A percentile compares a stretch with the other conserved stretches of the same genome.
Conservation (phyloP, 1,140 invertebrate genomes). For the Drosophila varians region DNA sequence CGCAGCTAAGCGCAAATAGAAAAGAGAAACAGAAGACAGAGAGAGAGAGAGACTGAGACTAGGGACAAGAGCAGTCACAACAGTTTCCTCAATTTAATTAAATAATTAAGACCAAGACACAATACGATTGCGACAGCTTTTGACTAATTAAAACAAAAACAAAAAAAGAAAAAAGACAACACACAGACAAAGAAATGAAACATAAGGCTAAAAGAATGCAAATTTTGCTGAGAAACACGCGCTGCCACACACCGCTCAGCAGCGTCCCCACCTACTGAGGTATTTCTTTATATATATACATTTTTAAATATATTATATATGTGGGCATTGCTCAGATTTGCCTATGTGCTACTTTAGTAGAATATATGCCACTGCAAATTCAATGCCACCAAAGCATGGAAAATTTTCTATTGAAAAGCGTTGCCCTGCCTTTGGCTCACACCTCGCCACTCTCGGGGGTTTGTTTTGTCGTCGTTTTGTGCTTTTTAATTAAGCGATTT, state of each 20-base stretch:
- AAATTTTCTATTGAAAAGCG: conserved; percentile 36
- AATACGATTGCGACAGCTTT: conserved; percentile 33
- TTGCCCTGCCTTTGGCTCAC: conserved; percentile 2
- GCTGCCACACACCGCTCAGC: conserved; percentile 24
- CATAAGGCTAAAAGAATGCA: conserved; percentile 45
- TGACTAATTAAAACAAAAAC: conserved; percentile 61
- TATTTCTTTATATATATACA: conserved; percentile 5
- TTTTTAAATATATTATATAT: not conserved
- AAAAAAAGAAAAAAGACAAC: conserved; percentile 6
- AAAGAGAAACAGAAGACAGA: not conserved
- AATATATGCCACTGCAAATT: conserved; percentile 45
- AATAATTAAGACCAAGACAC: conserved; percentile 63
- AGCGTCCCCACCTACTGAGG: conserved; percentile 35
- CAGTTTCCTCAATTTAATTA: conserved; percentile 75
- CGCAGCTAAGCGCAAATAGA: conserved; percentile 28
- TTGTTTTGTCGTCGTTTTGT: conserved; percentile 7
- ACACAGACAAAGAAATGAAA: conserved; percentile 10
- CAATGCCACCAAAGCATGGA: conserved; percentile 54
- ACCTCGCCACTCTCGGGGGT: conserved; percentile 7
- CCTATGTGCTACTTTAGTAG: conserved; percentile 36
- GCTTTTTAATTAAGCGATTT: conserved; percentile 61
- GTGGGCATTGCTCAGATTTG: conserved; percentile 15
- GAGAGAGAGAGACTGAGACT: conserved; percentile 1
- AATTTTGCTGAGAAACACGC: no score
- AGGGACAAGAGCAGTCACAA: conserved; percentile 40